Base-by-base conservation (phyloP, 2,888 invertebrate genomes). In the Brenthis ino region DNA sequence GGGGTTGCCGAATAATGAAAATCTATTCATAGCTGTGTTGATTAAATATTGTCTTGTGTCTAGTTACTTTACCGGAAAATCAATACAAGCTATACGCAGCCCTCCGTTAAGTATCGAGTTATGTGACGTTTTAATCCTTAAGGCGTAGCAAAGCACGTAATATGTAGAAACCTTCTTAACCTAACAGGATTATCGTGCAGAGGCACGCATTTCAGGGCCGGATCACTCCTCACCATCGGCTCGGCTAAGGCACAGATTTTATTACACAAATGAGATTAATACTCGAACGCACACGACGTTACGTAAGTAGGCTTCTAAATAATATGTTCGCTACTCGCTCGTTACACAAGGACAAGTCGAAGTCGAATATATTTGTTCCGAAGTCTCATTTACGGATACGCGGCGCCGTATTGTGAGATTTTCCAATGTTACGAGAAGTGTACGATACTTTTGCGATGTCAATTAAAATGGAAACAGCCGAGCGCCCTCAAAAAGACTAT, bases 101-200 rank as follows among this genome's bases (percentile, higher is more conserved):
- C 79, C 79, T 77, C 78, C 77, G 75, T 72, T 83, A 83, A 79
- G 82, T 86, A 86, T 85, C 82, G 86, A 88, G 85, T 86, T 88
- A 86, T 88, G 85, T 82, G 87, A 85, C 87, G 91, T 90, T 92
- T 91, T 94, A 95, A 95, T 94, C 94, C 94, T 93, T 94, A 94
- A 94, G 94, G 94, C 94, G 94, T 88, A 92, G 92, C 94, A 94
- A 94, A 94, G 94, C 94, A 94, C 93, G 93, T 95, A 94, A 94
- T 95, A 94, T 94, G 94, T 94, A 94, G 94, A 94, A 94, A 94
- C 94, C 94, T 94, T 94, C 94, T 94, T 95, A 95, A 94, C 94
- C 94, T 95, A 95, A 95, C 94, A 94, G 94, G 95, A 95, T 95
- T 95, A 95, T 94, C 94, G 94, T 89, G 92, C 87, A 93, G 94